phyloP scores from a whole-genome alignment of 2,888 invertebrate genomes.

The Sphecodes monilicornis region DNA sequence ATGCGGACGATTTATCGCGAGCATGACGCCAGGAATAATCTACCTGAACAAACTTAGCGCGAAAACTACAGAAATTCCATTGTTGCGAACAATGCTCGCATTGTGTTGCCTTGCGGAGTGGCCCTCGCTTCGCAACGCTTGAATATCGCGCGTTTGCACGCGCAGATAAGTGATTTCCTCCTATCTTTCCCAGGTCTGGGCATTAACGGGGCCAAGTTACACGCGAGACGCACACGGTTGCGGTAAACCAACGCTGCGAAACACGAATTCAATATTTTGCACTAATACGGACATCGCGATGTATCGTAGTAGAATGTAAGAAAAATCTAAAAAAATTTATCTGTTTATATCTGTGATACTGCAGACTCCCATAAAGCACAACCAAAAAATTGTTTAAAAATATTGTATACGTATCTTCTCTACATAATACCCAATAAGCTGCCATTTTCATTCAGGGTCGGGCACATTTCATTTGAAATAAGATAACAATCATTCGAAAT shows the following conservation, averaged over 20 bases:
- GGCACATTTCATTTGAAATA: no score
- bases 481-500: no score
- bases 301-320: background rate
- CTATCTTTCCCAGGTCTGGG: conserved; percentile 28
- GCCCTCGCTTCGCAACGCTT: conserved; percentile 4
- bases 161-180: conserved; percentile 41
- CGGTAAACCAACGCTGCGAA: background rate
- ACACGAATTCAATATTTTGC: background rate
- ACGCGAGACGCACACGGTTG: background rate
- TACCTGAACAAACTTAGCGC: conserved; percentile 22
- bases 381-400: no score
- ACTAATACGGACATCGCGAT: background rate
- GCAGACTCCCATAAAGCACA: no score
- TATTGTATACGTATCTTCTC: no score
- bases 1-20: conserved; percentile 21
- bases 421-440: no score
- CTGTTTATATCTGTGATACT: no score
- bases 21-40: conserved; percentile 22
- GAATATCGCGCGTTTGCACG: conserved; percentile 11
- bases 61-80: conserved; percentile 36
- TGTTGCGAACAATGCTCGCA: conserved; percentile 14
- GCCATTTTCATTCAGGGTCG: no score
- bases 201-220: background rate
- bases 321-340: no score
- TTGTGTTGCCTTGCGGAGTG: conserved; percentile 5